Evolutionary conservation across 2,888 invertebrate species (phyloP).

Genomic region (Eumacrocentrus americanus): DNA sequence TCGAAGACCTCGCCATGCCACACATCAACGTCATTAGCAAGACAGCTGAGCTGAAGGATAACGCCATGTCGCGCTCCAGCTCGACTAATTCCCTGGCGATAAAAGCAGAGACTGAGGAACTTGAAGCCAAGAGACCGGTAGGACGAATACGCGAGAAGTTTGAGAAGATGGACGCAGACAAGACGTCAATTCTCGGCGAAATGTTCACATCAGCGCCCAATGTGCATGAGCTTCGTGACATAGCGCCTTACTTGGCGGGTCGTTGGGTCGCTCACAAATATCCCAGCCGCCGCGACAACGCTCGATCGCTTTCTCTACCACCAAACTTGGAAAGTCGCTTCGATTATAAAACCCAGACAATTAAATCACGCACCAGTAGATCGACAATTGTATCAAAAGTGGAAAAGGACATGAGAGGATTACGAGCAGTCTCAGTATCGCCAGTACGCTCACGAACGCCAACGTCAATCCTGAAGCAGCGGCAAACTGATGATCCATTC

Average conservation of each 20-base stretch:
- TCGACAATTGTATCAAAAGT: slow-evolving; percentile 31
- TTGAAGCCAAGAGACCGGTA: slow-evolving; percentile 66
- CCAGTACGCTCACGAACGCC: slow-evolving; percentile 52
- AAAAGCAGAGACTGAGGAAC: slow-evolving; percentile 53
- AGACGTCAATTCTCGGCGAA: slow-evolving; percentile 73
- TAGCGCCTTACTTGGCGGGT: slow-evolving; percentile 79
- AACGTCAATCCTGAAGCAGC: slow-evolving; percentile 58
- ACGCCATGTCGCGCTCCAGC: slow-evolving; percentile 27
- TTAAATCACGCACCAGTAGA: slow-evolving; percentile 20
- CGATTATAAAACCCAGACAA: slow-evolving; percentile 15
- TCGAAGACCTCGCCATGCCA: slow-evolving; percentile 81
- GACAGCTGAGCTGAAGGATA: slow-evolving; percentile 69
- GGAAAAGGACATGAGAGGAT: slow-evolving; percentile 26
- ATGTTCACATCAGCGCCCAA: slow-evolving; percentile 84
- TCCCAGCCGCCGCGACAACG: slow-evolving; percentile 74
- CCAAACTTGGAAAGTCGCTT: slow-evolving; percentile 45
- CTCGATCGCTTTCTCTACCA: slow-evolving; percentile 68
- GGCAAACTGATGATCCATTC: slow-evolving; percentile 62
- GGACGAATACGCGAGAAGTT: slow-evolving; percentile 76
- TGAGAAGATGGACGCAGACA: slow-evolving; percentile 62
- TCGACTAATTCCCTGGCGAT: slow-evolving; percentile 44
- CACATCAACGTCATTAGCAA: slow-evolving; percentile 91
- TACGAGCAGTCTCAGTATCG: slow-evolving; percentile 38
- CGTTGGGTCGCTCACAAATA: slow-evolving; percentile 83
- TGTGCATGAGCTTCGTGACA: slow-evolving; percentile 76